Evolutionary conservation across 2,113 vertebrate species (phyloP).

Genomic region (Microtus montanus): DNA sequence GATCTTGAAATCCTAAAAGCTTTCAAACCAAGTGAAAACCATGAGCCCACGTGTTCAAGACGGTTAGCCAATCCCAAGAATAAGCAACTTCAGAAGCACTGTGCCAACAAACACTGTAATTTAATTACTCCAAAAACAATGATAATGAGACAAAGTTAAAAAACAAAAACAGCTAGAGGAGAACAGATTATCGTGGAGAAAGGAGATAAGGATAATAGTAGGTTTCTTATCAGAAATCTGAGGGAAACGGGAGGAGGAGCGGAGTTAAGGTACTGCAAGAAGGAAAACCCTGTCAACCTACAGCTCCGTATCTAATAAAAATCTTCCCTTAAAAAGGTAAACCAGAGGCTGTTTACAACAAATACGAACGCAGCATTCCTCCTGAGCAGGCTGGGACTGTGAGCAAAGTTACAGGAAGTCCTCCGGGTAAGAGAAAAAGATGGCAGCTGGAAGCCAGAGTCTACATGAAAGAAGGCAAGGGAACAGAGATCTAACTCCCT

Average conservation of each 20-base stretch:
- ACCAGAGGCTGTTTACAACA: not conserved
- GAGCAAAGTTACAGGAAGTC: not conserved
- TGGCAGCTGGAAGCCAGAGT: not conserved
- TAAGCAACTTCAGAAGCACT: not conserved
- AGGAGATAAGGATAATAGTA: slow-evolving; percentile 20
- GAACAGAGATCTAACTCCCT: not conserved
- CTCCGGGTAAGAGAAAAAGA: not conserved
- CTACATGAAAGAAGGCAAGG: not conserved
- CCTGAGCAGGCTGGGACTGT: not conserved
- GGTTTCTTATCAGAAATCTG: not conserved
- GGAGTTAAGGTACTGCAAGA: not conserved
- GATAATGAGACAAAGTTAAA: slow-evolving; percentile 27
- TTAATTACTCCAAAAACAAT: slow-evolving; percentile 26
- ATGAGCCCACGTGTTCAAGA: not conserved
- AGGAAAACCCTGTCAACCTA: not conserved
- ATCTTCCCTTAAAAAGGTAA: slow-evolving; percentile 23
- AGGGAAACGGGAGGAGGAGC: not conserved
- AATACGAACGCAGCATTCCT: not conserved
- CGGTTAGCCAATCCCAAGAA: not conserved
- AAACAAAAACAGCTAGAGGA: slow-evolving; percentile 29
- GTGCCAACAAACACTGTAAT: not conserved
- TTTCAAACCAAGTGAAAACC: not conserved
- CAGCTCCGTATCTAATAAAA: slow-evolving; percentile 25
- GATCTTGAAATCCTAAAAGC: not conserved
- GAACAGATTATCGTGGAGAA: not conserved